Percentiles rank a stretch among this genome's conserved stretches.
These are phyloP conservation scores for Trilocha varians DNA, from an alignment of 2,888 invertebrate genomes.

Conservation along the genomic window DNA sequence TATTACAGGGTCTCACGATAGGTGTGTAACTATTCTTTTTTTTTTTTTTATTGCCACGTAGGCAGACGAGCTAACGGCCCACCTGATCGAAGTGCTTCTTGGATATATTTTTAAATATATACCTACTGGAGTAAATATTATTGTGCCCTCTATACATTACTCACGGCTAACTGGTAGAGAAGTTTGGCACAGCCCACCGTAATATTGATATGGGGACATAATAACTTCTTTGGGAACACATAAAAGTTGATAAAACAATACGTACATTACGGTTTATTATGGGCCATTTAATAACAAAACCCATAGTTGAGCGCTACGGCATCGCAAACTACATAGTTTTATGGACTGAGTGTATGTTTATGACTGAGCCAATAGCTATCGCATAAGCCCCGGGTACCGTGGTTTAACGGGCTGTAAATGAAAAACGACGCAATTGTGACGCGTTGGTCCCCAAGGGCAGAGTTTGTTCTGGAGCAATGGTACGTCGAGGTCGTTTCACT, in stretches of 20 bases:
- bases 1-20: too few relatives aligned
- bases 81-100: too few relatives aligned
- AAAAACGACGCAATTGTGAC: constrained; percentile 43
- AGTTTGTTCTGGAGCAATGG: constrained; percentile 15
- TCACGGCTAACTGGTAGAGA: too few relatives aligned
- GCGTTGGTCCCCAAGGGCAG: constrained; percentile 25
- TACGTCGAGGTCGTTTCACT: constrained; percentile 21
- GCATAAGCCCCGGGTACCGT: constrained; percentile 32
- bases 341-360: constrained; percentile 35
- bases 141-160: too few relatives aligned
- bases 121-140: too few relatives aligned
- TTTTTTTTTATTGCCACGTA: too few relatives aligned
- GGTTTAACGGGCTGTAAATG: constrained; percentile 55
- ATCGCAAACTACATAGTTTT: constrained; percentile 6
- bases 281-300: constrained; percentile 12
- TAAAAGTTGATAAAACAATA: neutral
- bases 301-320: constrained; percentile 6
- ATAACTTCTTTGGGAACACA: neutral
- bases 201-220: too few relatives aligned
- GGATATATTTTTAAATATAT: too few relatives aligned
- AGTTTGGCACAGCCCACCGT: neutral
- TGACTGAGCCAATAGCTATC: constrained; percentile 38
- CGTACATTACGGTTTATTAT: neutral
- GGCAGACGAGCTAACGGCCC: too few relatives aligned
- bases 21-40: too few relatives aligned